phyloP scores from a whole-genome alignment of 1,140 invertebrate species.

The Diorhabda sublineata region DNA sequence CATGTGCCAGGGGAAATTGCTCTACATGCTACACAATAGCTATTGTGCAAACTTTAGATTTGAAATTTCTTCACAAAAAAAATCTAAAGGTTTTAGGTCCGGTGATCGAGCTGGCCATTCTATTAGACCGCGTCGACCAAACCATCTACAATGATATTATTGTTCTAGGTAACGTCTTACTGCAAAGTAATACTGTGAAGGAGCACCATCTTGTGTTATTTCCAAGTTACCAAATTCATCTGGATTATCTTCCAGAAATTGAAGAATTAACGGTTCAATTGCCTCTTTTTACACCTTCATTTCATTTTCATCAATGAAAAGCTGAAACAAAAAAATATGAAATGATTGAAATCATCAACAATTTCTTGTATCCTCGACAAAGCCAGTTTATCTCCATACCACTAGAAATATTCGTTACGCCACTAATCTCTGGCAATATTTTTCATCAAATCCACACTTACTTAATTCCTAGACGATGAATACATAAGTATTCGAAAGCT shows the following conservation, averaged over 20 bases:
- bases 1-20: no score
- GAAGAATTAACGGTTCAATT: conserved; percentile 1
- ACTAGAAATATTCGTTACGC: no score
- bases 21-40: background rate
- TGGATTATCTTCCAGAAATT: no score
- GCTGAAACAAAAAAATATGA: no score
- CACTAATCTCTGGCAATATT: no score
- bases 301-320: no score
- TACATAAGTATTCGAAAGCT: no score
- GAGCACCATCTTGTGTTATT: conserved; percentile 15
- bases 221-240: background rate
- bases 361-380: no score
- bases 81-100: conserved; percentile 11
- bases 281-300: background rate
- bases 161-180: conserved; percentile 38
- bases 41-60: conserved; percentile 5
- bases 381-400: no score
- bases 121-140: conserved; percentile 10
- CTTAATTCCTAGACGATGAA: no score
- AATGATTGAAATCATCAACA: no score
- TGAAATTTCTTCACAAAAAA: conserved; percentile 4
- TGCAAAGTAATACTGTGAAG: background rate
- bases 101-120: conserved; percentile 12
- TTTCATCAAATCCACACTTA: no score
- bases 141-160: conserved; percentile 8